Evolutionary conservation across 1,140 invertebrate genomes (phyloP).

Genomic region (Polypedilum pembai): DNA sequence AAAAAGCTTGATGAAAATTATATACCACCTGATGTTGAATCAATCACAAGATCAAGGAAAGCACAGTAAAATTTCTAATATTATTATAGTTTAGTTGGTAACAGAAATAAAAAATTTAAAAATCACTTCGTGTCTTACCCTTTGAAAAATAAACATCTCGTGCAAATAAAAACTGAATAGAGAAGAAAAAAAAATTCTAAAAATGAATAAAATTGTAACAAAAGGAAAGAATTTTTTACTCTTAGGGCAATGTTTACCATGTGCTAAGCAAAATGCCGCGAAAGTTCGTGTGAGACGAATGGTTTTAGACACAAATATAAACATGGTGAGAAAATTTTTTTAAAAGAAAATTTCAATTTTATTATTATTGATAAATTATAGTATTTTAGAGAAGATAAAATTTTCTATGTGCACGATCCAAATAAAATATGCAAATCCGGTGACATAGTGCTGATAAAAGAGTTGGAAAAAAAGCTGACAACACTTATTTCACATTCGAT

Average conservation of each 20-base stretch:
- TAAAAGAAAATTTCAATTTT: conserved; percentile 35
- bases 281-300: conserved; percentile 64
- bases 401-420: conserved; percentile 68
- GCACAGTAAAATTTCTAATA: neutral
- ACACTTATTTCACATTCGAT: conserved; percentile 70
- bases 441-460: conserved; percentile 70
- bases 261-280: conserved; percentile 62
- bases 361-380: conserved; percentile 44
- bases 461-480: conserved; percentile 61
- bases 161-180: neutral
- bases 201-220: neutral
- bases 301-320: conserved; percentile 53
- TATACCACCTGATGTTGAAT: conserved; percentile 55
- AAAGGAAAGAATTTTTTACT: conserved; percentile 40
- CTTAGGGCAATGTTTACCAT: conserved; percentile 64
- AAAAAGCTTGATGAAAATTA: conserved; percentile 52
- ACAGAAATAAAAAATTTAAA: neutral
- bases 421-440: conserved; percentile 67
- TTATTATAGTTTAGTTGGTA: neutral
- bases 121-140: too few relatives aligned
- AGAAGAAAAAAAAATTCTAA: neutral
- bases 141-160: neutral
- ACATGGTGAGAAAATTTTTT: conserved; percentile 35
- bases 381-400: conserved; percentile 68
- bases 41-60: neutral